A percentile compares a stretch with the other conserved stretches of the same genome.
These are phyloP conservation scores for Tricholauxania praeusta DNA, from an alignment of 2,888 invertebrate species.

Conservation along the genomic window DNA sequence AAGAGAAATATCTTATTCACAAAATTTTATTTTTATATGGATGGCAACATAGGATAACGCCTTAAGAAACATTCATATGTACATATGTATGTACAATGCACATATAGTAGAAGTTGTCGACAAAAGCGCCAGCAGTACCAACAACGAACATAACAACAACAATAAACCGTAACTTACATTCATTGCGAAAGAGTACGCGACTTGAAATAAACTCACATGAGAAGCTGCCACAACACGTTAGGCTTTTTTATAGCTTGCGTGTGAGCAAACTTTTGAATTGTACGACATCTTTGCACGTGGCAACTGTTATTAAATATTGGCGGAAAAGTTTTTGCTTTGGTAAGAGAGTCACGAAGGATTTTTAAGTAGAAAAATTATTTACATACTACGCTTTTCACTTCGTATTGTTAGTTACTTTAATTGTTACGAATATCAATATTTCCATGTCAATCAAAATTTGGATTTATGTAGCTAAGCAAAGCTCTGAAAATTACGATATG, in stretches of 20 bases:
- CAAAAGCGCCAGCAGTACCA: constrained; percentile 3
- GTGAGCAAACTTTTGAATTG: not conserved
- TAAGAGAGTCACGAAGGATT: too few species aligned
- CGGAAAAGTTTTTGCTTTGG: not conserved
- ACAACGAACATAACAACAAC: constrained; percentile 11
- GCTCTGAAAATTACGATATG: too few species aligned
- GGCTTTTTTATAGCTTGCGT: not conserved
- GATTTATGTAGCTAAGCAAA: too few species aligned
- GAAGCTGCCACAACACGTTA: not conserved
- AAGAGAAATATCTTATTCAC: too few species aligned
- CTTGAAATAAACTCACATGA: constrained; percentile 19
- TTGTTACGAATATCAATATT: too few species aligned
- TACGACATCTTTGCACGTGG: not conserved
- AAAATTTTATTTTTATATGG: too few species aligned
- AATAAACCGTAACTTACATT: constrained; percentile 20
- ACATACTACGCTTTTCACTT: too few species aligned
- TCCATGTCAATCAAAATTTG: too few species aligned
- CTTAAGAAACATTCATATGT: too few species aligned
- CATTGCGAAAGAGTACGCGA: constrained; percentile 22
- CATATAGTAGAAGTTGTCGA: not conserved
- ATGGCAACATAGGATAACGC: too few species aligned
- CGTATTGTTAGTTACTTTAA: too few species aligned
- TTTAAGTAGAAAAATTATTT: too few species aligned
- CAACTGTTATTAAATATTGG: constrained; percentile 1
- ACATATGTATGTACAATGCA: not conserved